phyloP scores from a whole-genome alignment of 2,113 vertebrate genomes.

The Leptosomus discolor region DNA sequence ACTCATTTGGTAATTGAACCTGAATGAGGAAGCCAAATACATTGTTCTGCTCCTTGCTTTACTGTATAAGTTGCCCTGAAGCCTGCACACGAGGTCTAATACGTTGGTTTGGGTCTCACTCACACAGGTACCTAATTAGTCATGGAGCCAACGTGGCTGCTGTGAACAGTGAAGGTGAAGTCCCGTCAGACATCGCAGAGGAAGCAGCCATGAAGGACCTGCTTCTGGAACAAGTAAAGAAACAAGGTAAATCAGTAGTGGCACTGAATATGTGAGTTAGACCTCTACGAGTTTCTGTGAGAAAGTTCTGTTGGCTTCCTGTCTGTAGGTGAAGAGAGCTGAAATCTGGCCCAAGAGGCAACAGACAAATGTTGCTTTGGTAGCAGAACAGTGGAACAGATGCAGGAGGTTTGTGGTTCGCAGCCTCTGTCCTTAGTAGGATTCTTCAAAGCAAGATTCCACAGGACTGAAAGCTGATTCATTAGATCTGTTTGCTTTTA shows the following conservation, averaged over 20 bases:
- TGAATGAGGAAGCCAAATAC: neutral
- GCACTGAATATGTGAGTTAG: neutral
- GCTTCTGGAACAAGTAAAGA: constrained; percentile 83
- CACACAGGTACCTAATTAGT: constrained; percentile 83
- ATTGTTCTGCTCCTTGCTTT: neutral
- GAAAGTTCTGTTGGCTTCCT: neutral
- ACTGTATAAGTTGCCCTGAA: neutral
- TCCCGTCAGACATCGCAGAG: constrained; percentile 89
- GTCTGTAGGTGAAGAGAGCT: neutral
- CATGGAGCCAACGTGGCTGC: constrained; percentile 82
- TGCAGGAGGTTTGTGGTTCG: neutral
- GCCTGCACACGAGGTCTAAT: neutral
- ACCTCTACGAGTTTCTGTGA: neutral
- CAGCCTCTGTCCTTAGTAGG: neutral
- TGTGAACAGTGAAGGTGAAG: constrained; percentile 93
- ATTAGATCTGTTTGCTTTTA: neutral
- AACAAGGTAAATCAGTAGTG: constrained; percentile 73
- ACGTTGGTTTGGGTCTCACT: neutral
- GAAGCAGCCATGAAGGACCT: constrained; percentile 90
- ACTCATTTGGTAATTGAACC: neutral
- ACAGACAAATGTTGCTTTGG: neutral
- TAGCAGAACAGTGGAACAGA: neutral
- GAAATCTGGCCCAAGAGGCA: neutral
- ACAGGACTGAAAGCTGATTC: neutral
- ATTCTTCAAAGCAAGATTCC: neutral